Evolutionary conservation across 2,888 invertebrate genomes (phyloP).

Genomic region (Sclerodermus sp.): DNA sequence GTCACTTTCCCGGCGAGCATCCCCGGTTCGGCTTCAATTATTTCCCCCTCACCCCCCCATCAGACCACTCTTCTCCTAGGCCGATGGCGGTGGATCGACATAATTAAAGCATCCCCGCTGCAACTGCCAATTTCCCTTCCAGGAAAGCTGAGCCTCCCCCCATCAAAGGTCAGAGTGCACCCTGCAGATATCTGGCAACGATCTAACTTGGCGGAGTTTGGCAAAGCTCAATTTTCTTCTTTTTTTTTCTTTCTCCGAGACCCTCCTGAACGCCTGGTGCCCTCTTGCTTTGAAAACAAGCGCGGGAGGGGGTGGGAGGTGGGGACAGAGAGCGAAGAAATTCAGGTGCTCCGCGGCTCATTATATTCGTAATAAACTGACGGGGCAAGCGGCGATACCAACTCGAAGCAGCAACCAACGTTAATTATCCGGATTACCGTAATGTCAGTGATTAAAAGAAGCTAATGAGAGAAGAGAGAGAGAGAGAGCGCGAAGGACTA

Average conservation of each 20-base stretch:
- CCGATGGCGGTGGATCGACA: too few species aligned
- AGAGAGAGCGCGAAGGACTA: too few species aligned
- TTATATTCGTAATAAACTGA: slow-evolving; percentile 32
- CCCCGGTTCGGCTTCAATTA: background rate
- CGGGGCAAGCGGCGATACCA: slow-evolving; percentile 19
- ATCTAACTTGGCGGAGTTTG: too few species aligned
- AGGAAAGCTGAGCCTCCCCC: too few species aligned
- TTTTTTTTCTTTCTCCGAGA: too few species aligned
- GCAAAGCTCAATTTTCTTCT: too few species aligned
- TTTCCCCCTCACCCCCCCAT: background rate
- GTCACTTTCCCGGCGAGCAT: background rate
- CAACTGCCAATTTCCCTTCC: too few species aligned
- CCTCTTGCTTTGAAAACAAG: too few species aligned
- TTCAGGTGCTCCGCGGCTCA: slow-evolving; percentile 22
- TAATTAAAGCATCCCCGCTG: too few species aligned
- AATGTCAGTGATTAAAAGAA: slow-evolving; percentile 53
- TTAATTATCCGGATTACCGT: slow-evolving; percentile 50
- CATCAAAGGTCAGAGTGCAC: too few species aligned
- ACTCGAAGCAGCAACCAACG: slow-evolving; percentile 25
- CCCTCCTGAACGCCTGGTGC: too few species aligned
- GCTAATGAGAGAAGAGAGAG: slow-evolving; percentile 51
- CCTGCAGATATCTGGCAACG: too few species aligned
- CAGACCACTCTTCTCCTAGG: background rate
- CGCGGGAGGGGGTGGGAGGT: background rate
- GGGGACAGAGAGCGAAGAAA: background rate